A percentile compares a stretch with the other conserved stretches of the same genome.
Evolutionary conservation across 2,888 invertebrate genomes (phyloP).

Genomic region (Drosophila formosana): DNA sequence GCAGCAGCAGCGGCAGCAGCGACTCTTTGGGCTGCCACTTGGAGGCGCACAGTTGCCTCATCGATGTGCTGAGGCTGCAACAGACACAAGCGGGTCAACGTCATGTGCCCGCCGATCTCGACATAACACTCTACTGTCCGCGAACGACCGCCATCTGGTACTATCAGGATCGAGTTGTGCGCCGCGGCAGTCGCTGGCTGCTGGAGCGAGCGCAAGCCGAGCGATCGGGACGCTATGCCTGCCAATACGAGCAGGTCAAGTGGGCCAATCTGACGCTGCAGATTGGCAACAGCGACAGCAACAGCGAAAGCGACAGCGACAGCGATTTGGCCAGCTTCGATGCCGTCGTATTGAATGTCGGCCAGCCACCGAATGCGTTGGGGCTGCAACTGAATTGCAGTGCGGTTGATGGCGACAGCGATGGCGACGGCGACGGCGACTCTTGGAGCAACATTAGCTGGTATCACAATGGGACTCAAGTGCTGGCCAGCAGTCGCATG

Average conservation of each 20-base stretch:
- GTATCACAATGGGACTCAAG: conserved; percentile 89
- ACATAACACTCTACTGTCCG: conserved; percentile 60
- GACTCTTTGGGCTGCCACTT: conserved; percentile 48
- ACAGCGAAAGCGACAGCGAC: not conserved
- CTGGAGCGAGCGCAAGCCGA: conserved; percentile 49
- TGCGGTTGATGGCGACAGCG: conserved; percentile 84
- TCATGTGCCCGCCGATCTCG: conserved; percentile 59
- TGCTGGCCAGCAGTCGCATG: conserved; percentile 67
- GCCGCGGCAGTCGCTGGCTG: conserved; percentile 40
- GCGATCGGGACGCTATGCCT: conserved; percentile 81
- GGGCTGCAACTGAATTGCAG: conserved; percentile 88
- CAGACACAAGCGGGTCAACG: conserved; percentile 13
- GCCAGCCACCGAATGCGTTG: conserved; percentile 37
- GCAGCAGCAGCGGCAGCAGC: conserved; percentile 9
- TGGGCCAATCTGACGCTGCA: conserved; percentile 82
- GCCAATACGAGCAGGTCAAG: conserved; percentile 51
- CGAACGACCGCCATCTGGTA: conserved; percentile 64
- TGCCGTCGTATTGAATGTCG: conserved; percentile 26
- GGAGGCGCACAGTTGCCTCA: conserved; percentile 56
- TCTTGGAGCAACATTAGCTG: conserved; percentile 91
- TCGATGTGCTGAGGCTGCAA: conserved; percentile 44
- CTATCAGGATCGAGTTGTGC: conserved; percentile 46
- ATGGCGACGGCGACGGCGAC: conserved; percentile 84
- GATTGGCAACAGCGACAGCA: conserved; percentile 53
- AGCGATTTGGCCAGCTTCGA: conserved; percentile 66